Conservation (phyloP, 2,797 vertebrate species). For the Scolopax rusticola region DNA sequence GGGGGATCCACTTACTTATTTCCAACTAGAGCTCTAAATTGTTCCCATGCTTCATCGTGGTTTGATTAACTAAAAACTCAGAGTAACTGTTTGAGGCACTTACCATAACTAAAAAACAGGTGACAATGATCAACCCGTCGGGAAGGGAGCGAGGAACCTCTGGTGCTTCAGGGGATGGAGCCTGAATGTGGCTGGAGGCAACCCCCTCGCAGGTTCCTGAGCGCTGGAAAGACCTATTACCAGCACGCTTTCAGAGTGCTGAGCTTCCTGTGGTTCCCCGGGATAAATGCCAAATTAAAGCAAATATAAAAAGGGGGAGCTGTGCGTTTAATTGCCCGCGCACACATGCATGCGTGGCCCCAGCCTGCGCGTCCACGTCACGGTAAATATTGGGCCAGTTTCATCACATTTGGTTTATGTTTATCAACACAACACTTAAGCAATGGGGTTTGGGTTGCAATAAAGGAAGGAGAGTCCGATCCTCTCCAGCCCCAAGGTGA, state of each 20-base stretch:
- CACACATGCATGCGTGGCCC: rapidly evolving
- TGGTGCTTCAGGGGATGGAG: neutral
- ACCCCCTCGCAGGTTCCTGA: neutral
- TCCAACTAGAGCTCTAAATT: slow-evolving; percentile 70
- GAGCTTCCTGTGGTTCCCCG: neutral
- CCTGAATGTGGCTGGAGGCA: neutral
- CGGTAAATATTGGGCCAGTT: slow-evolving; percentile 11
- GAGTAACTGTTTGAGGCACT: slow-evolving; percentile 43
- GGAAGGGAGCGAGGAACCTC: neutral
- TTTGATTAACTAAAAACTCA: slow-evolving; percentile 61
- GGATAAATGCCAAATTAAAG: neutral
- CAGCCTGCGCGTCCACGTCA: neutral
- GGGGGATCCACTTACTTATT: slow-evolving; percentile 62
- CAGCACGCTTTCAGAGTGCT: neutral
- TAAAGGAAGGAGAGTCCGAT: neutral
- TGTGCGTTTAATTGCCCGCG: neutral
- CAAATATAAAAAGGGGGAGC: rapidly evolving
- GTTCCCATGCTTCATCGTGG: slow-evolving; percentile 66
- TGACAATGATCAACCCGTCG: neutral
- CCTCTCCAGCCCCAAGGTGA: neutral
- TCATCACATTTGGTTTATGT: slow-evolving; percentile 18
- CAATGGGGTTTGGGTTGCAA: neutral
- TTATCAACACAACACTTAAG: slow-evolving; percentile 28
- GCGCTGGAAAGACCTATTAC: neutral
- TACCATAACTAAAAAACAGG: neutral